phyloP scores from a whole-genome alignment of 2,797 vertebrate species.

The Philypnodon macrostomus region DNA sequence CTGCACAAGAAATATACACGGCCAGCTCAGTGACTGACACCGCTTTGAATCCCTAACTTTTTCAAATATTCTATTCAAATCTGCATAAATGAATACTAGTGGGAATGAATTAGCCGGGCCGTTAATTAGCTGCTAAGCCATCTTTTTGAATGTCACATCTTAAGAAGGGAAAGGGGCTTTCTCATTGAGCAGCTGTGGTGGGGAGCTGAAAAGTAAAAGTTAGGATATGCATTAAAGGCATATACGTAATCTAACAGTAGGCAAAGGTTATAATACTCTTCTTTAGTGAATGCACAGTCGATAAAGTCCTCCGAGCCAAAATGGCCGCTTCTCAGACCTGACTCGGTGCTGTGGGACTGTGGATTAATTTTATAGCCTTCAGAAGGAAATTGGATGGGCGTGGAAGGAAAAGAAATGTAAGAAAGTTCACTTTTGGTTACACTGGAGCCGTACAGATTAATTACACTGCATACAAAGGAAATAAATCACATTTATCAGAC shows the following conservation, averaged over 20 bases:
- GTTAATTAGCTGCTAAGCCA: conserved; percentile 71
- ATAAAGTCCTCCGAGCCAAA: conserved; percentile 40
- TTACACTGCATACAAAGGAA: conserved; percentile 29
- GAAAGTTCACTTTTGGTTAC: conserved; percentile 35
- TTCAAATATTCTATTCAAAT: conserved; percentile 65
- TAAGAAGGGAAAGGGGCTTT: conserved; percentile 42
- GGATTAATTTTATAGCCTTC: conserved; percentile 44
- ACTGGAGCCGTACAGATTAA: conserved; percentile 34
- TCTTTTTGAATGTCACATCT: conserved; percentile 65
- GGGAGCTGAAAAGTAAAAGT: conserved; percentile 31
- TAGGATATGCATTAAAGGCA: conserved; percentile 19
- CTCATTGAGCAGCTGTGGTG: conserved; percentile 27
- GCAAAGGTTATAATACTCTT: conserved; percentile 39
- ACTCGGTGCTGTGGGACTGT: conserved; percentile 27
- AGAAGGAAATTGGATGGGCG: conserved; percentile 47
- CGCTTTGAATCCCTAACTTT: conserved; percentile 54
- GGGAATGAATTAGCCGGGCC: conserved; percentile 73
- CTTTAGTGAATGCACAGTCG: conserved; percentile 31
- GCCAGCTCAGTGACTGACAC: conserved; percentile 44
- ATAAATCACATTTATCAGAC: conserved; percentile 17
- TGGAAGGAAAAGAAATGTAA: conserved; percentile 30
- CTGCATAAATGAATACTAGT: conserved; percentile 67
- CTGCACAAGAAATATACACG: conserved; percentile 31
- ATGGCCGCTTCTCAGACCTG: conserved; percentile 36
- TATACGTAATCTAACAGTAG: conserved; percentile 32